Conservation (phyloP, 2,113 vertebrate genomes). For the Triplophysa dalaica region DNA sequence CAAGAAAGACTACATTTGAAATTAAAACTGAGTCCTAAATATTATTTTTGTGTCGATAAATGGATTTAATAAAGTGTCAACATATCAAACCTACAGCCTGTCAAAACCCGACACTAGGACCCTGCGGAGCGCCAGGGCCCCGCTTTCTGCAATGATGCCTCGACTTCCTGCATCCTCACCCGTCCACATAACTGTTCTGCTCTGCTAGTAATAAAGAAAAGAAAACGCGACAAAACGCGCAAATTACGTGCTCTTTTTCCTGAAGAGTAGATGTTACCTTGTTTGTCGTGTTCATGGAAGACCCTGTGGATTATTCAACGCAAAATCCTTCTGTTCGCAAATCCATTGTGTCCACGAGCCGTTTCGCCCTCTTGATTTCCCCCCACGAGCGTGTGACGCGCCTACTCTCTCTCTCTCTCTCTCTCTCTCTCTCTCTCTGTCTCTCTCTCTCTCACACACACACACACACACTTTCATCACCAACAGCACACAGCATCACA, state of each 20-base stretch:
- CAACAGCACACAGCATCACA: background rate
- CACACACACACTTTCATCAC: conserved; percentile 6
- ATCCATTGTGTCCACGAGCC: conserved; percentile 56
- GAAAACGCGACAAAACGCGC: background rate
- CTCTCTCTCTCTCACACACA: no score
- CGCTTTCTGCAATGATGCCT: conserved; percentile 42
- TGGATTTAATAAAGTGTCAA: conserved; percentile 21
- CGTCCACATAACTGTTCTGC: conserved; percentile 46
- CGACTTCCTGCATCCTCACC: conserved; percentile 58
- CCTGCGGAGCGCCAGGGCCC: conserved; percentile 53
- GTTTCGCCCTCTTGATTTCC: conserved; percentile 65
- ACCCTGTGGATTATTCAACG: conserved; percentile 31
- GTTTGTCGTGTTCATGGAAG: conserved; percentile 46
- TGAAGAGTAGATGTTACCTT: conserved; percentile 40
- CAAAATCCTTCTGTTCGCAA: conserved; percentile 34
- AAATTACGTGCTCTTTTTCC: background rate
- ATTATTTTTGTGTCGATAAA: background rate
- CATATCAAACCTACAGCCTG: background rate
- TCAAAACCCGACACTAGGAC: conserved; percentile 52
- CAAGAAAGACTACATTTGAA: background rate
- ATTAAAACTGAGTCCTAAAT: background rate
- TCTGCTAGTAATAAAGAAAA: conserved; percentile 20
- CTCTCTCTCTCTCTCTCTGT: conserved; percentile 31
- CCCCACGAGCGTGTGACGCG: conserved; percentile 57
- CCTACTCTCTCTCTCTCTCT: conserved; percentile 53